phyloP scores from a whole-genome alignment of 2,113 vertebrate species.

The Pelobates fuscus region DNA sequence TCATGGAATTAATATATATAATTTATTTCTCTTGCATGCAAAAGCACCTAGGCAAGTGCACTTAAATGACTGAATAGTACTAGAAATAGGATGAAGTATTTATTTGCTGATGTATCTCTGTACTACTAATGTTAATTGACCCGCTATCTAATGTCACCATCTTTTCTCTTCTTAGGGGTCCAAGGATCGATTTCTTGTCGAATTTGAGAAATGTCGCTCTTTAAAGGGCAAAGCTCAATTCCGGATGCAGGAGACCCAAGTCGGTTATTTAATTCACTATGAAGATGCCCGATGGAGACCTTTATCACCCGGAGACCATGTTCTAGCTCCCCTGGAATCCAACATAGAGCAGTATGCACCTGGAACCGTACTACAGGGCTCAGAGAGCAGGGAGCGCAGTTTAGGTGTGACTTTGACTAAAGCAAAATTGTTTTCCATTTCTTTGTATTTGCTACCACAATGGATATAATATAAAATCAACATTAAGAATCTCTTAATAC shows the following conservation, averaged over 20 bases:
- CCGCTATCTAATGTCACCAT: no score
- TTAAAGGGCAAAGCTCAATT: constrained; percentile 44
- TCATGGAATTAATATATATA: no score
- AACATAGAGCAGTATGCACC: constrained; percentile 61
- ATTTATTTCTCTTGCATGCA: no score
- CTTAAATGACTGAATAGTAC: no score
- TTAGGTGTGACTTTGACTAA: constrained; percentile 53
- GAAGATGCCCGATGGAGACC: constrained; percentile 56
- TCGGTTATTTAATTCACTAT: constrained; percentile 59
- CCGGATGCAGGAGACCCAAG: constrained; percentile 56
- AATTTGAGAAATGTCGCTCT: constrained; percentile 55
- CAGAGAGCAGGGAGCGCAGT: constrained; percentile 41
- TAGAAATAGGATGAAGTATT: no score
- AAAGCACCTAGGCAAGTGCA: no score
- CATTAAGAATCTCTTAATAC: no score
- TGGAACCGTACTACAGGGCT: constrained; percentile 60
- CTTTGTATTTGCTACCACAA: no score
- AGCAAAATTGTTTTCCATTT: no score
- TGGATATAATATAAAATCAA: no score
- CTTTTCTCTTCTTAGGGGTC: constrained; percentile 53
- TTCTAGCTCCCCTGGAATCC: constrained; percentile 63
- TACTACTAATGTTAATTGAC: no score
- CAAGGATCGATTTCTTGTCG: constrained; percentile 56
- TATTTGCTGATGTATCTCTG: no score
- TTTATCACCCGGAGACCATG: constrained; percentile 59